Base-by-base conservation (phyloP, 2,888 invertebrate species). In the Panzeria rudis region DNA sequence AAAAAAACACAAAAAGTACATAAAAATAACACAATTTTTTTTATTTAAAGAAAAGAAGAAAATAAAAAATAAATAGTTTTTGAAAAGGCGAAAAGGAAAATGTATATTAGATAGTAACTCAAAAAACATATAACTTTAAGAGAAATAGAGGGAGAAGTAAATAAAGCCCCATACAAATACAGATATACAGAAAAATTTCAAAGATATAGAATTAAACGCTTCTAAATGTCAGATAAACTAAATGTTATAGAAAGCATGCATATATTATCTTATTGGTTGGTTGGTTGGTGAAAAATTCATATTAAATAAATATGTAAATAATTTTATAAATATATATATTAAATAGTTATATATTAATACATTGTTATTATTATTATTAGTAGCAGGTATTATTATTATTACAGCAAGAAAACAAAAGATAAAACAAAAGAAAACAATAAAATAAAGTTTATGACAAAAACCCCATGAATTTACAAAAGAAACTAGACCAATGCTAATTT, bases 1-100 rank as follows among this genome's bases (percentile, higher is more conserved):
- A 38, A 66, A 66, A 75, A 29, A 68, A 76, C 17, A 82, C 61
- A 82, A 75, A 82, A 76, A 76, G 64, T 76, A 75, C 44, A 81
- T 75, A 76, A 64, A 82, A 76, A 82, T 71, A 76, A 76, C 47
- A 75, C 75, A 71, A 61, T 54, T 25, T 69, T 17, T 41, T 50
- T 1, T n/a, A 56, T 76, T 61, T n/a, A 1, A 23, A 11, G 4
- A 61, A 73, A 50, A n/a, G 2, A 32, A 38, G 6, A 83, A 76
- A 81, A 44, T 13, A 32, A 32, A 20, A 50, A 9, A 9, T 17
- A 50, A 20, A 50, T 9, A 50, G 2, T 75, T 35, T 41, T 69
- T 20, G 23, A 3, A 44, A 47, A 61, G n/a, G 20, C 4, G 0
- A 35, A 62, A 75, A 69, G 61, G 78, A 66, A 81, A 83, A 86